phyloP scores from a whole-genome alignment of 2,797 vertebrate genomes.

The Enteromius argenteus region DNA sequence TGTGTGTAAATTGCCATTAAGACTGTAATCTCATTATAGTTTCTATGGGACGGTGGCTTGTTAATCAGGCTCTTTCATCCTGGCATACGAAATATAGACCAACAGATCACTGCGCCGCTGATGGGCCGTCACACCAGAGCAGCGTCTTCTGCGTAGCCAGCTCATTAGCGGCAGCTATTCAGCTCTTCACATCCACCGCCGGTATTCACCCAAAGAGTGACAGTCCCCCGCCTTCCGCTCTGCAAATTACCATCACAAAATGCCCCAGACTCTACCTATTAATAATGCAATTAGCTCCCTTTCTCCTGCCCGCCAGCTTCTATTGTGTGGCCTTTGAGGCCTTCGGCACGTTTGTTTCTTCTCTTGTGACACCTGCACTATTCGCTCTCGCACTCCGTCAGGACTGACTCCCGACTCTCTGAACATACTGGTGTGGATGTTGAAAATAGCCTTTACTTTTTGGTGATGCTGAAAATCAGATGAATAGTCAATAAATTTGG shows the following conservation, averaged over 20 bases:
- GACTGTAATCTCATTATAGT: constrained; percentile 1
- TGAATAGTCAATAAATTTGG: constrained; percentile 39
- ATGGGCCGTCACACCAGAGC: constrained; percentile 2
- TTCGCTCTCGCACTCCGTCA: background rate
- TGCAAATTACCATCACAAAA: constrained; percentile 59
- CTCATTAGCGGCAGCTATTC: constrained; percentile 33
- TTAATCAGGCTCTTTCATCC: constrained; percentile 48
- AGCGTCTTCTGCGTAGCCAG: constrained; percentile 1
- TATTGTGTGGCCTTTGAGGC: constrained; percentile 37
- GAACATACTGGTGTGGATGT: background rate
- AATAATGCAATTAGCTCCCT: constrained; percentile 58
- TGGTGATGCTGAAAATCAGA: constrained; percentile 17
- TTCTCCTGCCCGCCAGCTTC: constrained; percentile 37
- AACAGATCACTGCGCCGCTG: constrained; percentile 38
- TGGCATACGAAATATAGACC: constrained; percentile 39
- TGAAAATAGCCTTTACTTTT: background rate
- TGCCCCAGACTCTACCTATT: constrained; percentile 47
- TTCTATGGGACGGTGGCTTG: background rate
- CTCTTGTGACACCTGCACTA: constrained; percentile 18
- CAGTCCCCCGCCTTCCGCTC: constrained; percentile 38
- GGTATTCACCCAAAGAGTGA: constrained; percentile 42
- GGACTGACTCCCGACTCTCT: background rate
- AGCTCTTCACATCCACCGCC: constrained; percentile 32
- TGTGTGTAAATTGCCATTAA: background rate
- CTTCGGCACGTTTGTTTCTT: constrained; percentile 34